These are phyloP conservation scores for Strigamia maritima DNA, from an alignment of 2,888 invertebrate genomes.

Conservation along the genomic window DNA sequence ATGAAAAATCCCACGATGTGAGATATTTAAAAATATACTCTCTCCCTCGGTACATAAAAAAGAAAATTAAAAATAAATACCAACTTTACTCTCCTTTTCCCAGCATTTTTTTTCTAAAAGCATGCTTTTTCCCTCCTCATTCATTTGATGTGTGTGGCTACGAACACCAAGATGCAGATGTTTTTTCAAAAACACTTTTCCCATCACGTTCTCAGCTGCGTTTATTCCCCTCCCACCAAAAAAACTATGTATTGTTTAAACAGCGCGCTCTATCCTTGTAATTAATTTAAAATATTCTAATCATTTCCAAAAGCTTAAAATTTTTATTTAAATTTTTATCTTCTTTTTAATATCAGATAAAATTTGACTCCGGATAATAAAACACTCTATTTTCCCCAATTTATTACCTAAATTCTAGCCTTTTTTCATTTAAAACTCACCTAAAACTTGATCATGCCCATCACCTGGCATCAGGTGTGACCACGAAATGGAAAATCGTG, in stretches of 20 bases:
- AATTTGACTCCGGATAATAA: conserved; percentile 2
- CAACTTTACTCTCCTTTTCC: conserved; percentile 26
- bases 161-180: conserved; percentile 32
- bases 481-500: conserved; percentile 4
- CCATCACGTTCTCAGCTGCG: conserved; percentile 18
- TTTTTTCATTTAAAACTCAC: conserved; percentile 23
- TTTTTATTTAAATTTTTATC: conserved; percentile 6
- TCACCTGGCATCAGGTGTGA: conserved; percentile 31
- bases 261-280: neutral
- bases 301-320: neutral
- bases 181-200: conserved; percentile 6
- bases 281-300: conserved; percentile 1
- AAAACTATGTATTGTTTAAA: neutral
- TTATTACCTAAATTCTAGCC: conserved; percentile 13
- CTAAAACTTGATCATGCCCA: conserved; percentile 25
- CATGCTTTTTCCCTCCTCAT: conserved; percentile 8
- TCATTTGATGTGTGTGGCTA: conserved; percentile 31
- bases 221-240: conserved; percentile 15
- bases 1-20: conserved; percentile 32
- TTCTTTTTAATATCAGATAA: neutral
- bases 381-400: conserved; percentile 26
- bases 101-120: neutral
- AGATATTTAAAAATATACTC: conserved; percentile 24
- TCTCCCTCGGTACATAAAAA: neutral
- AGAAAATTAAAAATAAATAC: neutral